A percentile compares a stretch with the other conserved stretches of the same genome.
Conservation (phyloP, 2,113 vertebrate species). For the Urocynchramus pylzowi region DNA sequence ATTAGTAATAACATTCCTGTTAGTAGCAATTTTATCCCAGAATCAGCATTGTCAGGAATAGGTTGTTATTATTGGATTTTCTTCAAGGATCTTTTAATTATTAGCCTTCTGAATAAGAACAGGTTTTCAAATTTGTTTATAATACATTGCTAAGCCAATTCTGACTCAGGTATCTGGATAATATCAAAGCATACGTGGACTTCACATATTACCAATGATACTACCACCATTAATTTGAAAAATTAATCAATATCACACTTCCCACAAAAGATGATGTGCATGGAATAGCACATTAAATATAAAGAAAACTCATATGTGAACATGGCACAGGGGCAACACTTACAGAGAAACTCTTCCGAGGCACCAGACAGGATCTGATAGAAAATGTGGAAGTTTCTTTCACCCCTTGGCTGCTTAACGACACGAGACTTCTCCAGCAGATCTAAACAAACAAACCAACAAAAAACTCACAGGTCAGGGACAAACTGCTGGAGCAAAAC, state of each 20-base stretch:
- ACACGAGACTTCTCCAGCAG: conserved; percentile 95
- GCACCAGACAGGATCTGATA: conserved; percentile 95
- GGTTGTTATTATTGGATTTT: not conserved
- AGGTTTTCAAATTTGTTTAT: not conserved
- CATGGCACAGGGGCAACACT: conserved; percentile 53
- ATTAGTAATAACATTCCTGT: not conserved
- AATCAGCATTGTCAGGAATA: not conserved
- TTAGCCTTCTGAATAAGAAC: not conserved
- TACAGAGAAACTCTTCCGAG: conserved; percentile 90
- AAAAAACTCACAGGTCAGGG: not conserved
- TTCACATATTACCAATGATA: not conserved
- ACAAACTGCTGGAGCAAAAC: not conserved
- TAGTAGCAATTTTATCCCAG: not conserved
- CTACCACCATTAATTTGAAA: not conserved
- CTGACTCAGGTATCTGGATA: not conserved
- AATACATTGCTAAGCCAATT: not conserved
- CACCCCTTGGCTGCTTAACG: conserved; percentile 94
- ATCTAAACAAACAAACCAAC: conserved; percentile 74
- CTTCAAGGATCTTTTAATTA: not conserved
- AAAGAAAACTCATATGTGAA: not conserved
- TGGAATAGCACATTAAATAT: not conserved
- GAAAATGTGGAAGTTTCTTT: conserved; percentile 97
- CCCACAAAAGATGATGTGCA: not conserved
- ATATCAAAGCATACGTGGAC: not conserved
- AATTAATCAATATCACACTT: not conserved